Evolutionary conservation across 2,113 vertebrate species (phyloP).

Genomic region (Dryoscopus gambensis): DNA sequence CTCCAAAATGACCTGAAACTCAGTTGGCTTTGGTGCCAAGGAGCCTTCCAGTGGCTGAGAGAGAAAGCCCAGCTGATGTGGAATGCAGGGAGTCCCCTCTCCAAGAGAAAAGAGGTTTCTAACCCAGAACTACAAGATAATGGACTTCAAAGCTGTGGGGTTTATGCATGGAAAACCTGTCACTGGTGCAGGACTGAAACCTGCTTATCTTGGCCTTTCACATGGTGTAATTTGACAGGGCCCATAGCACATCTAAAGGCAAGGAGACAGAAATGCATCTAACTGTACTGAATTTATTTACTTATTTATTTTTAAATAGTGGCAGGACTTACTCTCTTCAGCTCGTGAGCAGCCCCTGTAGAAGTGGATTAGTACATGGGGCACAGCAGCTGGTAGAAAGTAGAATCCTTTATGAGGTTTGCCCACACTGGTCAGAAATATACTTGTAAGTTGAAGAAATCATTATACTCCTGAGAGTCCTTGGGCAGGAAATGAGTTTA

Average conservation of each 20-base stretch:
- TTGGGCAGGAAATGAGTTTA: constrained; percentile 16
- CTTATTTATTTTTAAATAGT: constrained; percentile 21
- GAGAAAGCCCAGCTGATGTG: not conserved
- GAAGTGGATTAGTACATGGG: not conserved
- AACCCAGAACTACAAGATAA: not conserved
- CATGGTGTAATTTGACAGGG: constrained; percentile 17
- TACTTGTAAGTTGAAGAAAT: constrained; percentile 16
- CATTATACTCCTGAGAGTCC: constrained; percentile 44
- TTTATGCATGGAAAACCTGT: constrained; percentile 16
- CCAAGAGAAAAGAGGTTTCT: not conserved
- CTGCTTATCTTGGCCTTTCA: constrained; percentile 53
- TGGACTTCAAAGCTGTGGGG: constrained; percentile 3
- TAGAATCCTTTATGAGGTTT: not conserved
- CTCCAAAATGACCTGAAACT: not conserved
- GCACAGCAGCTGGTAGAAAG: not conserved
- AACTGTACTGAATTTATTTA: constrained; percentile 20
- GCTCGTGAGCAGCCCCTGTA: not conserved
- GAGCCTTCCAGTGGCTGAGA: not conserved
- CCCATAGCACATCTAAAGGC: not conserved
- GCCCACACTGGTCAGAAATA: not conserved
- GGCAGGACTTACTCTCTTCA: not conserved
- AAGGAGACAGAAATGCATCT: not conserved
- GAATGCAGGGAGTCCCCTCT: not conserved
- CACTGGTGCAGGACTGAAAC: constrained; percentile 24
- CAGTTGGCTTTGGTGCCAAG: not conserved